Evolutionary conservation across 2,797 vertebrate genomes (phyloP).

Genomic region (Crocidura indochinensis): DNA sequence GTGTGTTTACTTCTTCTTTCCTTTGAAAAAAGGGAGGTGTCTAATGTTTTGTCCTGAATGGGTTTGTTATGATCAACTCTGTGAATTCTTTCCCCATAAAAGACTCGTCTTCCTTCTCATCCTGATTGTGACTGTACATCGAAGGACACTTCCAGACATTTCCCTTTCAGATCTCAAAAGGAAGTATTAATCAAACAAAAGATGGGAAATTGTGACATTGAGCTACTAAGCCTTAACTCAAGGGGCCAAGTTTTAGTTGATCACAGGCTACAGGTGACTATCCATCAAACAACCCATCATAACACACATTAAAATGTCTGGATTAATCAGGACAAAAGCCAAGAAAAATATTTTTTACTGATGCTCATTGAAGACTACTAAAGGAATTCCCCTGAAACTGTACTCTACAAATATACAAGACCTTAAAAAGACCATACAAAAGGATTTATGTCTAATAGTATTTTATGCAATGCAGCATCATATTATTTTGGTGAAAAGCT

Average conservation of each 20-base stretch:
- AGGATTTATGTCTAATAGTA: slow-evolving; percentile 73
- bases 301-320: slow-evolving; percentile 92
- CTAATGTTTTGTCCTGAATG: slow-evolving; percentile 33
- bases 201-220: slow-evolving; percentile 92
- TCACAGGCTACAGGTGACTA: slow-evolving; percentile 92
- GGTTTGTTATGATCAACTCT: slow-evolving; percentile 63
- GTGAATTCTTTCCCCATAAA: slow-evolving; percentile 72
- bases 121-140: slow-evolving; percentile 69
- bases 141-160: slow-evolving; percentile 88
- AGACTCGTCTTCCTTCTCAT: slow-evolving; percentile 83
- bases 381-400: slow-evolving; percentile 89
- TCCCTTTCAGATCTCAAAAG: slow-evolving; percentile 90
- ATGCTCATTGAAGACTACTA: slow-evolving; percentile 87
- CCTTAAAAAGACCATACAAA: slow-evolving; percentile 72
- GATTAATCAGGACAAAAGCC: slow-evolving; percentile 91
- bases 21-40: slow-evolving; percentile 65
- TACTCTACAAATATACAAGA: slow-evolving; percentile 69
- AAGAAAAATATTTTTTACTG: slow-evolving; percentile 92
- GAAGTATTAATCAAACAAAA: slow-evolving; percentile 92
- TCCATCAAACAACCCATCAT: slow-evolving; percentile 92
- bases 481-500: slow-evolving; percentile 34
- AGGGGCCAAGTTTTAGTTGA: slow-evolving; percentile 87
- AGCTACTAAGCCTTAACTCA: slow-evolving; percentile 88
- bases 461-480: slow-evolving; percentile 68
- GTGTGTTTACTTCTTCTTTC: slow-evolving; percentile 69